phyloP scores from a whole-genome alignment of 1,140 invertebrate species.

The Dufourea novaeangliae region DNA sequence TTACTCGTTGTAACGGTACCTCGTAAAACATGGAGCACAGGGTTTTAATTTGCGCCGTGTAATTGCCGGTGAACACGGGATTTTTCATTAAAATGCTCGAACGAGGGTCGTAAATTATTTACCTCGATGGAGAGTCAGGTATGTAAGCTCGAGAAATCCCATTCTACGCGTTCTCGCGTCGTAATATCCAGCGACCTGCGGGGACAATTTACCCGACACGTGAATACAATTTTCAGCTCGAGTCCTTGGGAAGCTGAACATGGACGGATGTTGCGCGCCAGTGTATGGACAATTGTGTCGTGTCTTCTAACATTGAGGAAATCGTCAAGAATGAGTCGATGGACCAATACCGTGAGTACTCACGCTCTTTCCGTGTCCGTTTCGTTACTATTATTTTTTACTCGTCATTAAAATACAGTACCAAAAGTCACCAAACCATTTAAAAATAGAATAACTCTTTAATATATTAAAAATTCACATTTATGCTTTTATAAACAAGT shows the following conservation, averaged over 20 bases:
- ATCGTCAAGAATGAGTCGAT: too few species aligned
- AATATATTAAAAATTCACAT: too few species aligned
- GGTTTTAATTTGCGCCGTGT: neutral
- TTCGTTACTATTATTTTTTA: too few species aligned
- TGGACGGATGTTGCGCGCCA: neutral
- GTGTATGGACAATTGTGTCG: too few species aligned
- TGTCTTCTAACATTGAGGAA: too few species aligned
- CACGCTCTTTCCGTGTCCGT: too few species aligned
- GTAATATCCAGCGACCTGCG: neutral
- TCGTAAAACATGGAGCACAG: neutral
- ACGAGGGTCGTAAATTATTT: neutral
- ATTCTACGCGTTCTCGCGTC: neutral
- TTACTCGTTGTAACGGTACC: neutral
- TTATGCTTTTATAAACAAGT: too few species aligned
- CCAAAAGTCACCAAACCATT: too few species aligned
- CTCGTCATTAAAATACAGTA: too few species aligned
- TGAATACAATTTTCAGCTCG: neutral
- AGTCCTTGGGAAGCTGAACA: neutral
- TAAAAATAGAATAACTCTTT: too few species aligned
- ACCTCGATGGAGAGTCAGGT: neutral
- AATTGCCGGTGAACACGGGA: neutral
- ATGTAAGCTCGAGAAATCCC: neutral
- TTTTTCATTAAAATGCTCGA: neutral
- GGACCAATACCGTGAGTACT: too few species aligned
- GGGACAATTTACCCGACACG: neutral